Evolutionary conservation across 2,797 vertebrate genomes (phyloP).

Genomic region (Hoplostethus mediterraneus): DNA sequence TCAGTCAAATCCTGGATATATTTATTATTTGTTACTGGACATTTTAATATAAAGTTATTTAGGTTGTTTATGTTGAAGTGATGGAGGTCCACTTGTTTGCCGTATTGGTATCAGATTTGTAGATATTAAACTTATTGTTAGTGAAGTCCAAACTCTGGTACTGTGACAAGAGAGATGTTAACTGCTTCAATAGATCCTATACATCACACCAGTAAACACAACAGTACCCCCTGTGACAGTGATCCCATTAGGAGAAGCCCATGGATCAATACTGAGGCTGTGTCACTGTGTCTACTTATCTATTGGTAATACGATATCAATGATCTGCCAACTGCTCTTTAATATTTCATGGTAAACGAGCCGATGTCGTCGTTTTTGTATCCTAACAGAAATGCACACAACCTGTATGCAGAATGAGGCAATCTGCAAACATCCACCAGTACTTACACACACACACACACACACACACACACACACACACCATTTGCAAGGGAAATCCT

Average conservation of each 20-base stretch:
- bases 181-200: neutral
- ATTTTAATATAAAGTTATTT: no score
- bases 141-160: no score
- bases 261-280: neutral
- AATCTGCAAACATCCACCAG: neutral
- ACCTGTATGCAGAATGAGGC: neutral
- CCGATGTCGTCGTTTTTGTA: neutral
- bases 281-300: conserved; percentile 1
- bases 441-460: neutral
- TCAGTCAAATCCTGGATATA: no score
- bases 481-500: no score
- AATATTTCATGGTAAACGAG: conserved; percentile 1
- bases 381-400: neutral
- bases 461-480: neutral
- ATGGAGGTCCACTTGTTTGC: no score
- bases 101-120: no score
- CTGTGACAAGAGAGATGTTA: neutral
- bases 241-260: neutral
- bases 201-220: neutral
- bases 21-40: no score
- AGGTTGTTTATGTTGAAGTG: no score
- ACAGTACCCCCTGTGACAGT: neutral
- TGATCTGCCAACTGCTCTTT: neutral
- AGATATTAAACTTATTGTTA: no score
- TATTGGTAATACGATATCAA: conserved; percentile 3